Percentiles rank a stretch among this genome's conserved stretches.
phyloP scores from a whole-genome alignment of 2,888 invertebrate species.

The Tetranychus truncatus region DNA sequence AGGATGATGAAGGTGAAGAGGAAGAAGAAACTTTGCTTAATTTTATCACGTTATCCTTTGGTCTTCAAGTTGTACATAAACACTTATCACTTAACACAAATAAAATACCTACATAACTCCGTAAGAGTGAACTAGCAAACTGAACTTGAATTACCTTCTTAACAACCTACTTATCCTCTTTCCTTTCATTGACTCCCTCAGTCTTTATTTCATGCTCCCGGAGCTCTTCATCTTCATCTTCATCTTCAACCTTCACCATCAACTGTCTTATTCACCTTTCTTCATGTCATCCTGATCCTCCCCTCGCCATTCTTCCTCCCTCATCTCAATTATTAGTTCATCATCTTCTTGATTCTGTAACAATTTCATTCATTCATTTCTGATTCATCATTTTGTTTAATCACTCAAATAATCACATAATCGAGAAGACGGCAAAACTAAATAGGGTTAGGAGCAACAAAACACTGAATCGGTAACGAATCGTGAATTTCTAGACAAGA shows the following conservation, averaged over 20 bases:
- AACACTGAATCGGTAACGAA: no score
- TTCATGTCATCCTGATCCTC: not conserved
- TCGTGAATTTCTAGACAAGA: no score
- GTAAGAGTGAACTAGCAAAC: not conserved
- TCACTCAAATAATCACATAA: no score
- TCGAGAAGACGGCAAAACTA: no score
- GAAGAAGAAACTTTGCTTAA: no score
- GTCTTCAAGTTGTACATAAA: not conserved
- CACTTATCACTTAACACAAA: not conserved
- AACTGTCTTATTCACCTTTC: not conserved
- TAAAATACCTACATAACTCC: not conserved
- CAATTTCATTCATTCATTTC: no score
- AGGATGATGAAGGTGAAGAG: no score
- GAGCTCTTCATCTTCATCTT: not conserved
- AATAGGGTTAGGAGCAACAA: no score
- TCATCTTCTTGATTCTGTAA: no score
- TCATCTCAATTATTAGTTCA: no score
- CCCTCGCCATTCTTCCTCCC: not conserved
- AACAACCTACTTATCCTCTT: slow-evolving; percentile 1
- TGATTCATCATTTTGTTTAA: no score
- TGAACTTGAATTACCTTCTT: not conserved
- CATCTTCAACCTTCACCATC: not conserved
- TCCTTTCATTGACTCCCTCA: not conserved
- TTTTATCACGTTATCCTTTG: not conserved
- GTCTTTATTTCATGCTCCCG: not conserved